These are phyloP conservation scores for Onychomys leucogaster DNA, from an alignment of 2,797 vertebrate genomes.

Conservation along the genomic window DNA sequence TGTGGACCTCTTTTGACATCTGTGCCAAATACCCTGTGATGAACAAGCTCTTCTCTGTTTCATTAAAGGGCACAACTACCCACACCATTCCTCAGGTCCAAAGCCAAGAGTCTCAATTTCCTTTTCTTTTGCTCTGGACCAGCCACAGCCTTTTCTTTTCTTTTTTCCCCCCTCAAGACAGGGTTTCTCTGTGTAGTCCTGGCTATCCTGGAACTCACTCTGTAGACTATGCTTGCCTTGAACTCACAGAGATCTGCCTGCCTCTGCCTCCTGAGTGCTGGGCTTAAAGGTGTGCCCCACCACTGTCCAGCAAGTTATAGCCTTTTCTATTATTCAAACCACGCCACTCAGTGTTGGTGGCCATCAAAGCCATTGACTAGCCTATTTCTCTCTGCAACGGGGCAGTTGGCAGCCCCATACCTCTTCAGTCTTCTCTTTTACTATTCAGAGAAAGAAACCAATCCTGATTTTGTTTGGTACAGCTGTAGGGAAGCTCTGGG, in stretches of 20 bases:
- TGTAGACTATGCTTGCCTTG: background rate
- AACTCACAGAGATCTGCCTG: background rate
- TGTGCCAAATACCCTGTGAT: background rate
- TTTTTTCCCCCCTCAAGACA: background rate
- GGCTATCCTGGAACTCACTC: background rate
- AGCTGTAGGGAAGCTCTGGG: accelerated
- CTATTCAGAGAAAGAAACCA: background rate
- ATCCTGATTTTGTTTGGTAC: background rate
- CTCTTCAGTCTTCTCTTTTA: background rate
- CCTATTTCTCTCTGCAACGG: background rate
- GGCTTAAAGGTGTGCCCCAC: too few species aligned
- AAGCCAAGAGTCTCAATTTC: accelerated
- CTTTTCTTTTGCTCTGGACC: background rate
- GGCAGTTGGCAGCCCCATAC: background rate
- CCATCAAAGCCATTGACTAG: background rate
- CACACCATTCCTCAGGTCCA: background rate
- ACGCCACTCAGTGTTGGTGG: background rate
- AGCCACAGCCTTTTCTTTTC: background rate
- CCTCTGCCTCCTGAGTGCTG: background rate
- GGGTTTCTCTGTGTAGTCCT: background rate
- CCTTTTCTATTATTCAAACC: background rate
- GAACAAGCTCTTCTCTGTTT: too few species aligned
- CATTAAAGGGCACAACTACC: background rate
- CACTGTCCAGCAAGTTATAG: background rate
- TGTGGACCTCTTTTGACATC: background rate